Base-by-base conservation (phyloP, 2,888 invertebrate species). In the Thalpophila matura region DNA sequence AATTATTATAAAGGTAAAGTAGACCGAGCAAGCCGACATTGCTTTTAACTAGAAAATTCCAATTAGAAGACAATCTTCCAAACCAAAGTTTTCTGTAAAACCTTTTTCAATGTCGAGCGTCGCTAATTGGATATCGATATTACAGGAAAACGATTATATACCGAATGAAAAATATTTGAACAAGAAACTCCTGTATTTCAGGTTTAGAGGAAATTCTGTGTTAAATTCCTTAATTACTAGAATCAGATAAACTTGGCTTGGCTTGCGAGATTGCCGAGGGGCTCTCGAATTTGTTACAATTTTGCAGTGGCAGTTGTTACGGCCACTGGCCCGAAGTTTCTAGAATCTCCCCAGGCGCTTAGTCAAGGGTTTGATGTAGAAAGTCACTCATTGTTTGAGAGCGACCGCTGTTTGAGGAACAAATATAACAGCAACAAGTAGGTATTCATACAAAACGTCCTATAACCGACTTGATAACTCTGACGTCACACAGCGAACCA, bases 11-110 rank as follows among this genome's bases (percentile, higher is more conserved):
- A 24, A 38, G 18, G 38, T 45, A 49, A 42, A 70, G 42, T 47
- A 43, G 35, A 20, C n/a, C 16, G 1, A 31, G 12, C 12, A 18
- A 31, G 12, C 31, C 29, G 12, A 24, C 46, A 22, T 24, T 49
- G 47, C 12, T 50, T 74, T 74, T 58, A 72, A 72, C 74, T 68
- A 68, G 45, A 54, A 68, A 67, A 51, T 68, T 67, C 57, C 56
- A 68, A 74, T 61, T 50, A 56, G 37, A 38, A 43, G 50, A 27
- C 55, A 67, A 67, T 73, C 51, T 60, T 38, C 49, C 22, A 45
- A 43, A 45, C 42, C 51, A 24, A 67, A 65, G 49, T 54, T 73
- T 29, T 40, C 50, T 35, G 33, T 59, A 51, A 59, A 74, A 67
- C 68, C 47, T 51, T 40, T 59, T 56, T 56, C 58, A 70, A 60